Base-by-base conservation (phyloP, 2,113 vertebrate species). In the Corapipo altera region DNA sequence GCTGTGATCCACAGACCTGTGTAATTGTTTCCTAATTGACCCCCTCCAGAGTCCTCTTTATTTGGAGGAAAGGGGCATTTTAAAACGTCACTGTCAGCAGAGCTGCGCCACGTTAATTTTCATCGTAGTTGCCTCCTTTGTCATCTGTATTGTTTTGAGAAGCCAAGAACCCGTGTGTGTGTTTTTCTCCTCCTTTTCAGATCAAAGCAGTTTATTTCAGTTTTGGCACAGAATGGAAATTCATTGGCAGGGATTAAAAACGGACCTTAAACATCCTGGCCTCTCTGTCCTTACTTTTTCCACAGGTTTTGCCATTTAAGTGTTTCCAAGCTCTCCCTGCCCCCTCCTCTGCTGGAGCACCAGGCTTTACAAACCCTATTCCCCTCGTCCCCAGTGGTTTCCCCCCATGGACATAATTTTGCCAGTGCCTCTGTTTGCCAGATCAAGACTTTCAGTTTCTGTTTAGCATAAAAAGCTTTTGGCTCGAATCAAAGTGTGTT, bases 151-250 rank as follows among this genome's bases (percentile, higher is more conserved):
- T 91, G 85, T 95, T 93, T 84, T 69, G 87, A 87, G 92, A 61
- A 96, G 93, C 88, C 62, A 69, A 87, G 83, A 92, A 78, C 85
- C 86, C 27, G n/a, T 66, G 85, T 70, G 22, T 91, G 92, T 92
- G 89, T 55, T 85, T 90, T 64, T 74, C 35, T 62, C 64, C 88
- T 87, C 62, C 30, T 73, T 96, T 95, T 94, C 78, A 95, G 61
- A 97, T 97, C 95, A 95, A 95, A 96, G 92, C 92, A 69, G 49
- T 95, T 95, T 95, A 94, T 95, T 96, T 95, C 88, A 84, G 92
- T 89, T 95, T 91, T 96, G 95, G 97, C 91, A 82, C 78, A 5
- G 88, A 59, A 81, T 67, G 76, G 82, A 79, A 96, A 95, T 93
- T 67, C 75, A 91, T 93, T 97, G 95, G 96, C 95, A 97, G 90